phyloP scores from a whole-genome alignment of 2,113 vertebrate species.

The Onychostruthus taczanowskii region DNA sequence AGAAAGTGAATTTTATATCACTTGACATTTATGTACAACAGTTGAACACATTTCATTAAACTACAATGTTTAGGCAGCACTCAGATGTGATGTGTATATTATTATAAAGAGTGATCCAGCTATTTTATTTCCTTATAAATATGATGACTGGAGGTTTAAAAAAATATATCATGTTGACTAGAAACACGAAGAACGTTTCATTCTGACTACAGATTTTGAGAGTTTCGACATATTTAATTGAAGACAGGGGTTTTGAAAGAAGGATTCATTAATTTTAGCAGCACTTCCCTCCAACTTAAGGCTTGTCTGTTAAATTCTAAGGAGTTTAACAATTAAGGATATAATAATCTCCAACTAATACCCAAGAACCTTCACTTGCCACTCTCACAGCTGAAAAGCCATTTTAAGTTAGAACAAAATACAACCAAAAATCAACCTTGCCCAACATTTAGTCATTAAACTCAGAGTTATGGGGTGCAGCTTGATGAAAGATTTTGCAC shows the following conservation, averaged over 20 bases:
- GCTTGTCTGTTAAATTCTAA: neutral
- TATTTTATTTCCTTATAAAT: conserved; percentile 57
- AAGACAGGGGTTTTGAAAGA: neutral
- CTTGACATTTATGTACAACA: conserved; percentile 61
- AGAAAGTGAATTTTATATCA: conserved; percentile 63
- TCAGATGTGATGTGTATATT: conserved; percentile 44
- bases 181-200: neutral
- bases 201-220: neutral
- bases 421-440: neutral
- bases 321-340: neutral
- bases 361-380: neutral
- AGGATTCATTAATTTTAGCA: neutral
- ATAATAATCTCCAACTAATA: neutral
- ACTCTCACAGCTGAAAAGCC: neutral
- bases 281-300: neutral
- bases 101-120: conserved; percentile 54
- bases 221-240: neutral
- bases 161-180: conserved; percentile 1
- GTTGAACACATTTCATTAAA: conserved; percentile 62
- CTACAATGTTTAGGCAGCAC: conserved; percentile 41
- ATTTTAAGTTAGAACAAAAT: neutral
- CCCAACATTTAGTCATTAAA: neutral
- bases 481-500: neutral
- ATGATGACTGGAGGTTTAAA: conserved; percentile 14
- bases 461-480: neutral